Evolutionary conservation across 2,797 vertebrate species (phyloP).

Genomic region (Pteronotus mesoamericanus): DNA sequence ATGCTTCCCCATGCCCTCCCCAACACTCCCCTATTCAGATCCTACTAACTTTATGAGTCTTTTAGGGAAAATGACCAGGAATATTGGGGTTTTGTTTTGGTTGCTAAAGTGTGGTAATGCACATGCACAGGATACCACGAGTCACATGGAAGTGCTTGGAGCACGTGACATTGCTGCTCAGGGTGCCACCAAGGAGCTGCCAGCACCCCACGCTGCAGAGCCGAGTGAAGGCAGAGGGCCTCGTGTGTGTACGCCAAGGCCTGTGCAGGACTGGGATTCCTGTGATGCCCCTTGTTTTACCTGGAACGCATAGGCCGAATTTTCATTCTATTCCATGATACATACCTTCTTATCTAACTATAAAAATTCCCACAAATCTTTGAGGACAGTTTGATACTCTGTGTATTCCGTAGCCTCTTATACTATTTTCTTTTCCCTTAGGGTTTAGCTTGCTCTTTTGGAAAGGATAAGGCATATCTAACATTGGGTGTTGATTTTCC

Average conservation of each 20-base stretch:
- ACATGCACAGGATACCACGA: fast-evolving
- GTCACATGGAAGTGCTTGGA: background rate
- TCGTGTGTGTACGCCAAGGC: background rate
- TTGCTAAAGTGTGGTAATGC: background rate
- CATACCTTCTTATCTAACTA: background rate
- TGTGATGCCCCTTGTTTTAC: background rate
- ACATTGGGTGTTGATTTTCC: background rate
- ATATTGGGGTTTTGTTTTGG: background rate
- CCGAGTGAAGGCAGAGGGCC: background rate
- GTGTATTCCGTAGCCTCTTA: background rate
- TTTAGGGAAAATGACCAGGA: background rate
- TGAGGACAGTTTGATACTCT: background rate
- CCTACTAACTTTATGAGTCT: background rate
- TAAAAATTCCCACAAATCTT: background rate
- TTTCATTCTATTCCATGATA: background rate
- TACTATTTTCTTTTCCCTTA: background rate
- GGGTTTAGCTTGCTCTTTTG: background rate
- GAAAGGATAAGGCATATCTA: background rate
- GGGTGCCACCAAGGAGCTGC: fast-evolving
- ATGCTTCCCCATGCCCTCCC: background rate
- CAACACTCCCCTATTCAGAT: background rate
- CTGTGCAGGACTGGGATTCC: background rate
- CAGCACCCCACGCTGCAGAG: background rate
- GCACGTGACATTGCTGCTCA: background rate
- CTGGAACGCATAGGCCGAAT: background rate